Evolutionary conservation across 2,888 invertebrate species (phyloP).

Genomic region (Cantharis rustica): DNA sequence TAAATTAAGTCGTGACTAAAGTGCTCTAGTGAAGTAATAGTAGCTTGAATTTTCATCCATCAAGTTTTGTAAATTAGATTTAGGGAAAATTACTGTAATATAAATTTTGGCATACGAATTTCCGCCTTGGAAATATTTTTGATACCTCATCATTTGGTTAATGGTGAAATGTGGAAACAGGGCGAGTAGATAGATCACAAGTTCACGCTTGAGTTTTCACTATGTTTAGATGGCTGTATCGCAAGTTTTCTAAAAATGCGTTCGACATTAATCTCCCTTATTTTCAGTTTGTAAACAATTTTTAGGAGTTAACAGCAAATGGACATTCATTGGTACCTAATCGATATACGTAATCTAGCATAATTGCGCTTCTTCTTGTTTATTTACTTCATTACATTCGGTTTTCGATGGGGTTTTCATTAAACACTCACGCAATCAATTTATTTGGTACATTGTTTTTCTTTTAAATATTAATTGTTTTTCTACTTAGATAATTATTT

Average conservation of each 20-base stretch:
- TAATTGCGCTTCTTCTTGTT: neutral
- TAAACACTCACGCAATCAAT: neutral
- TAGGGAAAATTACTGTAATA: neutral
- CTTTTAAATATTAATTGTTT: neutral
- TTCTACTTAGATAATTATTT: neutral
- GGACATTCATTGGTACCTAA: neutral
- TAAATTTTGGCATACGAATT: neutral
- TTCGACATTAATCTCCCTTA: neutral
- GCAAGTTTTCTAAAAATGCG: neutral
- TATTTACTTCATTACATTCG: neutral
- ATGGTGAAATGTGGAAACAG: neutral
- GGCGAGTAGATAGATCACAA: neutral
- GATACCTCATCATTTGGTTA: neutral
- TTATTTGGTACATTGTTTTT: neutral
- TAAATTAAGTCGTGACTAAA: neutral
- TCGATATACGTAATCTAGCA: neutral
- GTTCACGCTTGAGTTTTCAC: neutral
- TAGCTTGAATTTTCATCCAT: neutral
- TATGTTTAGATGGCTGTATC: neutral
- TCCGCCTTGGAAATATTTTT: neutral
- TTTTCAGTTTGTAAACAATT: neutral
- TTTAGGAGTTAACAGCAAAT: neutral
- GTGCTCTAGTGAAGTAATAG: neutral
- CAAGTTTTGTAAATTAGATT: neutral
- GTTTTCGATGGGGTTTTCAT: neutral